Conservation (phyloP, 2,113 vertebrate genomes). For the Tamias sibiricus region DNA sequence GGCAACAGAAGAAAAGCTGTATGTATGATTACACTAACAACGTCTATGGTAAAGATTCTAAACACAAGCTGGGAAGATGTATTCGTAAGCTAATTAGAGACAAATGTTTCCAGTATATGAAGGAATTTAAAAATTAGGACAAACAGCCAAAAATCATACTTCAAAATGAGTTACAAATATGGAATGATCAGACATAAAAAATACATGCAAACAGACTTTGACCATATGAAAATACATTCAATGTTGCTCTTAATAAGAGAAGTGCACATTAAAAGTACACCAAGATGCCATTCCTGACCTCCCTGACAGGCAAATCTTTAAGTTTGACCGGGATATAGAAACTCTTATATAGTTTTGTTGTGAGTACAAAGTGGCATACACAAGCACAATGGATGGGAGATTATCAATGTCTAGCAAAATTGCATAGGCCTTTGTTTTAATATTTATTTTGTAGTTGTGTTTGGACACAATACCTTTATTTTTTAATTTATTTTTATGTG, state of each 20-base stretch:
- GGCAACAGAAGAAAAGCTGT: neutral
- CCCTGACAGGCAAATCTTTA: neutral
- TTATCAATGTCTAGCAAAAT: conserved; percentile 8
- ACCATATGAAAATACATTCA: neutral
- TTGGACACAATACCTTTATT: too few relatives aligned
- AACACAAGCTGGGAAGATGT: neutral
- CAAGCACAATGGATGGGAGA: neutral
- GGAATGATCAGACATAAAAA: neutral
- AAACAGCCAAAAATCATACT: neutral
- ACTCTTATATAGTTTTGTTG: neutral
- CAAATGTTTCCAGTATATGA: neutral
- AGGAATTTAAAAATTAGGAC: neutral
- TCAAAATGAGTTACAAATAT: conserved; percentile 23
- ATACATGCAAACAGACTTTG: neutral
- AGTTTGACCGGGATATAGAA: neutral
- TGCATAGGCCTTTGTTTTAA: too few relatives aligned
- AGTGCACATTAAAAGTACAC: neutral
- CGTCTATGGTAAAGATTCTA: neutral
- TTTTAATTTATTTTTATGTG: too few relatives aligned
- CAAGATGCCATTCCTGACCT: neutral
- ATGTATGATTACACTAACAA: neutral
- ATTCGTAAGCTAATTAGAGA: neutral
- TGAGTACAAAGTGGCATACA: neutral
- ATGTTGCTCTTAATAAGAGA: neutral
- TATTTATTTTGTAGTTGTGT: too few relatives aligned